These are phyloP conservation scores for Rhagologus leucostigma DNA, from an alignment of 2,113 vertebrate species.

Conservation along the genomic window DNA sequence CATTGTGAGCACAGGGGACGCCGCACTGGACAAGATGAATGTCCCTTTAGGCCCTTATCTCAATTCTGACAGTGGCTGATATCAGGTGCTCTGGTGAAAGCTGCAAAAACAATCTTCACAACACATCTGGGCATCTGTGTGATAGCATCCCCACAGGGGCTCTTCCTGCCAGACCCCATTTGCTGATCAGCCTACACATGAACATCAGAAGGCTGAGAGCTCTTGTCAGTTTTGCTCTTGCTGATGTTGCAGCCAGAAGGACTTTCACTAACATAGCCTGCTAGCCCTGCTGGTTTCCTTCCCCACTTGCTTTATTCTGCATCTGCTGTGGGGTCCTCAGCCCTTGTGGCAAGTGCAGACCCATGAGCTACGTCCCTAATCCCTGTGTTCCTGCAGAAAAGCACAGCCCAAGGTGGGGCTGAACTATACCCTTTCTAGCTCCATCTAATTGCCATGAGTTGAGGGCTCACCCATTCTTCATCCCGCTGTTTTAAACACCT, in stretches of 20 bases:
- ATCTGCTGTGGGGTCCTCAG: neutral
- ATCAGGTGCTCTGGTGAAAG: neutral
- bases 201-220: neutral
- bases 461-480: neutral
- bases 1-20: neutral
- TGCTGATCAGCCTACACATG: neutral
- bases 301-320: neutral
- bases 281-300: neutral
- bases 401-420: neutral
- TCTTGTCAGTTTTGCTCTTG: neutral
- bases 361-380: neutral
- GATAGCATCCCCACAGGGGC: neutral
- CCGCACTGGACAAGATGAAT: neutral
- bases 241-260: neutral
- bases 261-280: neutral
- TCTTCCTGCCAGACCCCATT: neutral
- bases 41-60: slow-evolving; percentile 21
- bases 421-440: neutral
- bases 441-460: rapidly evolving
- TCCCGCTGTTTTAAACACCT: neutral
- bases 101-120: neutral
- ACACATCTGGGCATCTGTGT: neutral
- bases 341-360: neutral
- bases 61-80: neutral
- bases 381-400: neutral